These are phyloP conservation scores for Nyleta sp. DNA, from an alignment of 2,888 invertebrate genomes.

Conservation along the genomic window DNA sequence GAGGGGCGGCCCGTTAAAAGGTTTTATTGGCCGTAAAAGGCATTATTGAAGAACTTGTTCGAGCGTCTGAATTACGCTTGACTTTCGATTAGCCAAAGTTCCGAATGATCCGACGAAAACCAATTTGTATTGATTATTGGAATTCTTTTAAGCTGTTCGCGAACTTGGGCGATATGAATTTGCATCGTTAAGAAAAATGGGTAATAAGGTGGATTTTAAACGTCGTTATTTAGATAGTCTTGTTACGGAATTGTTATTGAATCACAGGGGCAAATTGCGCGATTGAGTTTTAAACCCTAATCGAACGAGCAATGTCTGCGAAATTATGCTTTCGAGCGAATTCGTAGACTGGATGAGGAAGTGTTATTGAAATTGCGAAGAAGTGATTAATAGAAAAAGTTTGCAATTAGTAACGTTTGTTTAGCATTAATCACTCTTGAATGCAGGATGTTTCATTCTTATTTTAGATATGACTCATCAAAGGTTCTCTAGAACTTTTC, in stretches of 20 bases:
- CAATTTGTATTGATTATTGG: constrained; percentile 56
- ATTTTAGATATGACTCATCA: too few species aligned
- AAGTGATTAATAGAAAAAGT: not conserved
- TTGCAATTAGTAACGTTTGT: not conserved
- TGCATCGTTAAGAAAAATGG: constrained; percentile 18
- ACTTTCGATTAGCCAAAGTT: too few species aligned
- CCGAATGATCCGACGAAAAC: constrained; percentile 31
- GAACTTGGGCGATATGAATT: constrained; percentile 35
- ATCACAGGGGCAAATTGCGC: not conserved
- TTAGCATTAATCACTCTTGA: not conserved
- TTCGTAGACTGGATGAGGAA: too few species aligned
- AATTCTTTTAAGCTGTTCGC: constrained; percentile 29
- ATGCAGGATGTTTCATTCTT: too few species aligned
- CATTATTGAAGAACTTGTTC: too few species aligned
- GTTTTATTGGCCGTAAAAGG: too few species aligned
- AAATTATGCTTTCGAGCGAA: too few species aligned
- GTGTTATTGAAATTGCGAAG: too few species aligned
- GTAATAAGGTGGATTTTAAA: constrained; percentile 19
- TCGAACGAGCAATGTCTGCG: too few species aligned
- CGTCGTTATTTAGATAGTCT: not conserved
- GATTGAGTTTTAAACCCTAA: not conserved
- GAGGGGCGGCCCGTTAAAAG: too few species aligned
- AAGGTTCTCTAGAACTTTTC: too few species aligned
- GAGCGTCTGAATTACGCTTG: too few species aligned
- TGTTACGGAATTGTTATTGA: constrained; percentile 2